These are phyloP conservation scores for Anneissia japonica DNA, from an alignment of 35 echinoderm and acorn worm species.

Conservation along the genomic window DNA sequence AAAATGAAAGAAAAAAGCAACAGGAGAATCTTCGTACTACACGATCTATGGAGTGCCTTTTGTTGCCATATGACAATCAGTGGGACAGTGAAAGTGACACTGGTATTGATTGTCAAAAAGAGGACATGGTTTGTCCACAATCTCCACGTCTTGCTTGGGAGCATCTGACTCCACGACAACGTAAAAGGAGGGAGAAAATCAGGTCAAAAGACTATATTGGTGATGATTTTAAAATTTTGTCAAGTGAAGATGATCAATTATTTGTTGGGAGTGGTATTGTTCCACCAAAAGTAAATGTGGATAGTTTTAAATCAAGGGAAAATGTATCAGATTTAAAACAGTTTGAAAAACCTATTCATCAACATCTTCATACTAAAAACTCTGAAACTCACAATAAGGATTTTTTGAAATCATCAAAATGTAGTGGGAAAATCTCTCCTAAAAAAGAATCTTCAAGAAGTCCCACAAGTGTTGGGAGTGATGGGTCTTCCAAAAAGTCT, in stretches of 20 bases:
- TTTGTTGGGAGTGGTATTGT: neutral
- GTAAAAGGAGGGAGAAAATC: conserved; percentile 63
- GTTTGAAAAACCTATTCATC: too few species aligned
- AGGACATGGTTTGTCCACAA: neutral
- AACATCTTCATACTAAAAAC: too few species aligned
- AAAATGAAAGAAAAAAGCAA: neutral
- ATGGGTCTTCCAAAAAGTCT: neutral
- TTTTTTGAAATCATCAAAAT: neutral
- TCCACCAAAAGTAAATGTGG: neutral
- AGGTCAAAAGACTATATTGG: neutral
- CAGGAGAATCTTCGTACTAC: neutral
- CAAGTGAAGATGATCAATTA: neutral
- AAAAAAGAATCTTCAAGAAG: neutral
- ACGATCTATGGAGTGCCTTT: neutral
- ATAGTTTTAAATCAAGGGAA: neutral
- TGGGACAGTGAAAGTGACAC: neutral
- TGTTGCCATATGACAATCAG: neutral
- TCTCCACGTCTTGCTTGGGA: conserved; percentile 83
- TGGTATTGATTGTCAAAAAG: neutral
- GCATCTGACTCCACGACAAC: conserved; percentile 68
- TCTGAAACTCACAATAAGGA: neutral
- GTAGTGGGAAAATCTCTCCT: neutral
- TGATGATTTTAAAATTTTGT: neutral
- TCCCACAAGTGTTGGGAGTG: neutral
- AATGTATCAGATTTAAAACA: neutral